Base-by-base conservation (phyloP, 1,140 invertebrate genomes). In the Calephelis nemesis region DNA sequence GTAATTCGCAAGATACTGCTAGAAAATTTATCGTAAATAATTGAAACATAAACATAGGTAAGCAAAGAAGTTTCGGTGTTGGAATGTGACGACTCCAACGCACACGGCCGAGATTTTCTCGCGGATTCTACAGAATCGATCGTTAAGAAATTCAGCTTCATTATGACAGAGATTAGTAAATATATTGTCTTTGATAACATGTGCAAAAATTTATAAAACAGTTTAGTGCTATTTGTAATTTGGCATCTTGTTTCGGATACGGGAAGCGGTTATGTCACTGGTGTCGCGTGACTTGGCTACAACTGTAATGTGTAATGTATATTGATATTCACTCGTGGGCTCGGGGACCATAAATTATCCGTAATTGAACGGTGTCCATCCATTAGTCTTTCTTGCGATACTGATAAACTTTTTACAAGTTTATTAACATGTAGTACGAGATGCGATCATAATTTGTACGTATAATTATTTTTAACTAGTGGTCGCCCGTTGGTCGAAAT, bases 351-450 rank as follows among this genome's bases (percentile, higher is more conserved):
- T 42, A 62, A 39, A 39, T 39, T 62, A 62, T 62, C 60, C 11
- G 60, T 12, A 62, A 62, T 62, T 40, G 19, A 19, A 58, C 52
- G 7, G 19, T 62, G 30, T 42, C 42, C 42, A 42, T 42, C 42
- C 42, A 42, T 42, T 42, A 42, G 6, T 5, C 42, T 42, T 42
- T 42, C 47, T 54, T 54, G 64, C 47, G 40, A 63, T n/a, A 11
- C 1, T 19, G 42, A 48, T 67, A 62, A 71, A 69, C 66, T 62
- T 66, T 69, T 65, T 65, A 70, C 47, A 54, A 54, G 65, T 11
- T n/a, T 67, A 67, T 67, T 67, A 54, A 66, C 54, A 65, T 68
- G 64, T 73, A 70, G 70, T 71, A 70, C 54, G 69, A 42, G 7
- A 42, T 42, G 40, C 40, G 7, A 42, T 42, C 40, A 42, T 42